Evolutionary conservation across 2,797 vertebrate genomes (phyloP).

Genomic region (Furcifer pardalis): DNA sequence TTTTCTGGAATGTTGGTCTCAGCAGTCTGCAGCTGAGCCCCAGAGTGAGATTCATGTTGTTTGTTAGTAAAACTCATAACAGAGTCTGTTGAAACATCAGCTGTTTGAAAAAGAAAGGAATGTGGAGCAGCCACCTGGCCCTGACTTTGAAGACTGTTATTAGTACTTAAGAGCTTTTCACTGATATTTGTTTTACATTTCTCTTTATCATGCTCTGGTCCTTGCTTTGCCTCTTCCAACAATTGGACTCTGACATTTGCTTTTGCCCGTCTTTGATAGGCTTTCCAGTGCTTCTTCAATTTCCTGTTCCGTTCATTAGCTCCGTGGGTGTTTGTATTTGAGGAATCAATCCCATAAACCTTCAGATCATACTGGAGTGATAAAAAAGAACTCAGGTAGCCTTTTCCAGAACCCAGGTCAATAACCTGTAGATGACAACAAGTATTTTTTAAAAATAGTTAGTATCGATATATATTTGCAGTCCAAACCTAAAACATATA

Average conservation of each 20-base stretch:
- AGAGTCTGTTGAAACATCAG: constrained; percentile 47
- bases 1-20: constrained; percentile 62
- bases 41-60: constrained; percentile 47
- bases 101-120: constrained; percentile 31
- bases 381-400: constrained; percentile 95
- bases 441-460: constrained; percentile 15
- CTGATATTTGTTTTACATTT: constrained; percentile 50
- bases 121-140: constrained; percentile 48
- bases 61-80: constrained; percentile 43
- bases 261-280: constrained; percentile 77
- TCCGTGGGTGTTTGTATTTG: constrained; percentile 88
- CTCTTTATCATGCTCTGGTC: constrained; percentile 51
- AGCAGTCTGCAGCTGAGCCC: constrained; percentile 42
- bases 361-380: constrained; percentile 89
- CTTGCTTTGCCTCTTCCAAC: constrained; percentile 60
- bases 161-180: constrained; percentile 45
- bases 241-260: constrained; percentile 47
- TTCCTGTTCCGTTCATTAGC: constrained; percentile 95
- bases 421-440: constrained; percentile 82
- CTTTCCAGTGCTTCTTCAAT: constrained; percentile 91
- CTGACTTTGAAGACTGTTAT: constrained; percentile 49
- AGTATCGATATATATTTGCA: background rate
- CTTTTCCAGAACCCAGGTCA: constrained; percentile 96
- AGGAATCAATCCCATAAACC: constrained; percentile 96
- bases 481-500: constrained; percentile 2